Conservation (phyloP, 2,888 invertebrate genomes). For the Mythimna vitellina region DNA sequence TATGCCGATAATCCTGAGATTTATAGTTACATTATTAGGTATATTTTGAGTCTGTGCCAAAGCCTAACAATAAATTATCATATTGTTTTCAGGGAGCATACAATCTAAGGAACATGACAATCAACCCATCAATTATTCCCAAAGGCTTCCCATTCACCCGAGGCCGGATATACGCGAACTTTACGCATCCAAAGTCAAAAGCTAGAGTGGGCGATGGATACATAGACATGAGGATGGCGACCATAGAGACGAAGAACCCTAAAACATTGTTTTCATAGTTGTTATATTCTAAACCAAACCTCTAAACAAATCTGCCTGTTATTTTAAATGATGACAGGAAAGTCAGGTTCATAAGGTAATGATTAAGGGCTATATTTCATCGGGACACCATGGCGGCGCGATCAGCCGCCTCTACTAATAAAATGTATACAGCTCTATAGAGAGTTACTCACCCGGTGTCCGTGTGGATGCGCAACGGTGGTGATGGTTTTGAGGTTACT, state of each 20-base stretch:
- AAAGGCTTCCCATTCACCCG: constrained; percentile 66
- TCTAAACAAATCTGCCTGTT: neutral
- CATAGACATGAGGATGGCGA: constrained; percentile 66
- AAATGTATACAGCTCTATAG: no score
- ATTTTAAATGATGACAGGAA: neutral
- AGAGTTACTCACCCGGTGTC: no score
- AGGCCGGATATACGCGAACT: constrained; percentile 64
- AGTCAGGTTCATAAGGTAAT: neutral
- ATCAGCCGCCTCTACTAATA: no score
- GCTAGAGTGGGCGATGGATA: constrained; percentile 44
- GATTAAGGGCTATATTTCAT: no score
- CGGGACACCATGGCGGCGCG: no score
- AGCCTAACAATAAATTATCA: neutral
- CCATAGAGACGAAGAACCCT: constrained; percentile 36
- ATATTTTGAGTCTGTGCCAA: no score
- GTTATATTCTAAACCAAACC: neutral
- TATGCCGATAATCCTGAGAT: no score
- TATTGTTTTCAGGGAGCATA: constrained; percentile 63
- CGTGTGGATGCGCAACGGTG: no score
- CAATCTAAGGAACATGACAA: constrained; percentile 66
- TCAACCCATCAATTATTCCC: constrained; percentile 65
- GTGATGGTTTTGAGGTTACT: no score
- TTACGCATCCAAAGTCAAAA: constrained; percentile 38
- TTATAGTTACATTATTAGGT: no score
- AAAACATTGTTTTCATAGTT: constrained; percentile 26